Conservation (phyloP, 1,140 invertebrate genomes). For the Aphaenogaster floridana region DNA sequence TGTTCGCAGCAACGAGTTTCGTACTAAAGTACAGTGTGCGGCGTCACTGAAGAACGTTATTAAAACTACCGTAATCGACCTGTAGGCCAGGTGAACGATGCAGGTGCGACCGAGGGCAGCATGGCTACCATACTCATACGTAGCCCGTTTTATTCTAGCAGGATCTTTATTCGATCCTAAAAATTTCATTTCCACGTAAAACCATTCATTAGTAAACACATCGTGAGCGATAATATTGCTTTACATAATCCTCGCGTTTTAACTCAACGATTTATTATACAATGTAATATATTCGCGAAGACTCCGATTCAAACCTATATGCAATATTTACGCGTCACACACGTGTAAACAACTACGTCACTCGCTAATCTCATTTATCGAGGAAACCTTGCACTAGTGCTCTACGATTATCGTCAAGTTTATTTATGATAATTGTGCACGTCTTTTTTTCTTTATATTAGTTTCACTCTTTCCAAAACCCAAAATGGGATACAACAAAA, state of each 20-base stretch:
- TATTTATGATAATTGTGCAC: background rate
- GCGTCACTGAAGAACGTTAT: constrained; percentile 19
- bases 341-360: constrained; percentile 34
- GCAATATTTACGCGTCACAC: constrained; percentile 20
- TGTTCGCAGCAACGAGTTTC: background rate
- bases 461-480: background rate
- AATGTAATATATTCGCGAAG: constrained; percentile 25
- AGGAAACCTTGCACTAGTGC: background rate
- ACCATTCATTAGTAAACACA: constrained; percentile 5
- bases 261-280: constrained; percentile 38
- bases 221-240: constrained; percentile 19
- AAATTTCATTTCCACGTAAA: constrained; percentile 65
- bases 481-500: background rate
- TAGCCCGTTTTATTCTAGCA: constrained; percentile 18
- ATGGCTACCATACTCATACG: constrained; percentile 33
- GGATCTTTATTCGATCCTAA: constrained; percentile 55
- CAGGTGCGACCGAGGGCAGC: constrained; percentile 65
- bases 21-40: constrained; percentile 23
- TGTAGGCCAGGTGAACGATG: constrained; percentile 67
- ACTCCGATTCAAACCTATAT: constrained; percentile 3
- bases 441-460: background rate
- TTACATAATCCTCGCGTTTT: constrained; percentile 36
- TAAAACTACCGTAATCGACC: constrained; percentile 55
- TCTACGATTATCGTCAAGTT: background rate
- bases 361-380: background rate